These are phyloP conservation scores for Sesamia inferens DNA, from an alignment of 2,888 invertebrate species.

Conservation along the genomic window DNA sequence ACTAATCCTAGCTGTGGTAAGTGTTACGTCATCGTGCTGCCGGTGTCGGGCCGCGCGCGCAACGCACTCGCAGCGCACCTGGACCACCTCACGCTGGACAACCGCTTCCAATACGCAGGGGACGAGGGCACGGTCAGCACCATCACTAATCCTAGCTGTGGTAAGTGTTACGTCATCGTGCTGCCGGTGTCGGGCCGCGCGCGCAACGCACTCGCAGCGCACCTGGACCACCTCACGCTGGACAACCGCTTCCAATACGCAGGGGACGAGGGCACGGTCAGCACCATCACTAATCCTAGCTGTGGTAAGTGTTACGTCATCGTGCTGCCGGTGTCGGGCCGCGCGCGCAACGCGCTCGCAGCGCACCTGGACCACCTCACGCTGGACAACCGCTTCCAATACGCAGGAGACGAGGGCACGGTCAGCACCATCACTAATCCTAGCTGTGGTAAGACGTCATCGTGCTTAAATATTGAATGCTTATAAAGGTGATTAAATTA, in stretches of 20 bases:
- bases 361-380: conserved; percentile 95
- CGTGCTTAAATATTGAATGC: not conserved
- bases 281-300: conserved; percentile 80
- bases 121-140: conserved; percentile 88
- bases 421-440: conserved; percentile 85
- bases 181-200: conserved; percentile 96
- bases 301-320: conserved; percentile 79
- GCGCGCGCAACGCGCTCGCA: conserved; percentile 94
- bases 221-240: conserved; percentile 94
- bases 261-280: conserved; percentile 88
- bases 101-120: conserved; percentile 92
- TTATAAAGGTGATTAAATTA: not conserved
- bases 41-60: conserved; percentile 94
- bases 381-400: conserved; percentile 94
- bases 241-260: conserved; percentile 93
- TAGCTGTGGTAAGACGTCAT: conserved; percentile 69
- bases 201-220: conserved; percentile 94
- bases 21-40: conserved; percentile 91
- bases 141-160: conserved; percentile 74
- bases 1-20: conserved; percentile 77
- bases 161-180: conserved; percentile 86
- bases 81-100: conserved; percentile 93
- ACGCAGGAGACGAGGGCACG: conserved; percentile 89
- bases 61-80: conserved; percentile 95
- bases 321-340: conserved; percentile 95